Conservation (phyloP, 53 echinoderm and acorn worm species). For the Mesocentrotus franciscanus region DNA sequence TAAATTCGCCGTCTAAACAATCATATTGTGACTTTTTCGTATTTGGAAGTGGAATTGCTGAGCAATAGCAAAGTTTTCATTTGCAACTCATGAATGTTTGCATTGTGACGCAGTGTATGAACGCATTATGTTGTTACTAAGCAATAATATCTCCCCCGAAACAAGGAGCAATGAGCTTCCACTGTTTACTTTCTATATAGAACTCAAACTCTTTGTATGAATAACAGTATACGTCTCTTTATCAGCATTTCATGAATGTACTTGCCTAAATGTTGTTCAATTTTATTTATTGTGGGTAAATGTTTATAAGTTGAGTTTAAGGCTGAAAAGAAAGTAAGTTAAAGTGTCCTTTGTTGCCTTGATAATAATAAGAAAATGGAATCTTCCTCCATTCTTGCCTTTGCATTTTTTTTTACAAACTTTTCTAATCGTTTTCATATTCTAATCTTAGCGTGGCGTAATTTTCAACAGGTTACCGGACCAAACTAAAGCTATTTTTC, state of each 20-base stretch:
- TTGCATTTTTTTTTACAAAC: not conserved
- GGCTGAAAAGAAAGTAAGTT: not conserved
- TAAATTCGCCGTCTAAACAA: too few species aligned
- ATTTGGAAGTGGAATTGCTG: not conserved
- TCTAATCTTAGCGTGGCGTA: not conserved
- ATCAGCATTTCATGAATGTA: not conserved
- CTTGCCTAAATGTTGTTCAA: not conserved
- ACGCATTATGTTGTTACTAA: not conserved
- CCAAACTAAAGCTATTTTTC: not conserved
- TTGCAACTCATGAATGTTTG: not conserved
- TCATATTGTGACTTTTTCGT: too few species aligned
- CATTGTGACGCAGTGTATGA: not conserved
- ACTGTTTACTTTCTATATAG: not conserved
- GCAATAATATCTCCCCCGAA: not conserved
- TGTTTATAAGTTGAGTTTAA: not conserved
- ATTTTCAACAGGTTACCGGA: not conserved
- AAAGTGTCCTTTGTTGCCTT: conserved; percentile 4
- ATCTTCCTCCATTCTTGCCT: not conserved
- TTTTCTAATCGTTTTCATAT: not conserved
- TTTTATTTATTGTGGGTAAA: not conserved
- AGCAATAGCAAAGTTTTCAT: not conserved
- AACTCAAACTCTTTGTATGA: not conserved
- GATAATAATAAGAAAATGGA: not conserved
- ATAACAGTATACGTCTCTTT: not conserved
- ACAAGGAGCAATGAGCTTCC: not conserved